phyloP scores from a whole-genome alignment of 2,797 vertebrate genomes.

The Pangasius macronema region DNA sequence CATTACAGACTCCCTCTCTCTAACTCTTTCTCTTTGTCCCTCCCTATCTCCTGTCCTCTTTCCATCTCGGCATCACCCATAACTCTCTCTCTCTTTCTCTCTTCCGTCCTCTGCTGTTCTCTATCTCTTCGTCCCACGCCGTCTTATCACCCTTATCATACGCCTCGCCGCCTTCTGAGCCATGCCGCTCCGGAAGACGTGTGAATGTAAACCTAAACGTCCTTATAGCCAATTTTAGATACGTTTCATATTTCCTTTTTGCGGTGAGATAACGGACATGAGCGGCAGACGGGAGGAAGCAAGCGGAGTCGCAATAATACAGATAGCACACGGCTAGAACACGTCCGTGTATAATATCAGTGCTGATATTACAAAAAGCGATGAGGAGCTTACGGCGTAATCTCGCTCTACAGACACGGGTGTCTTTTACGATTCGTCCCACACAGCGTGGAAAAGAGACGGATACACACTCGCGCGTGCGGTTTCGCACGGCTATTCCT shows the following conservation, averaged over 20 bases:
- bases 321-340: not conserved
- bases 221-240: slow-evolving; percentile 11
- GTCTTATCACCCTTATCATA: slow-evolving; percentile 19
- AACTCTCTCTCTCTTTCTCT: slow-evolving; percentile 17
- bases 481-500: not conserved
- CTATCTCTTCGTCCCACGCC: not conserved
- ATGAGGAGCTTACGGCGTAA: not conserved
- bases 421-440: not conserved
- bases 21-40: not conserved
- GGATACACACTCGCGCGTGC: too few relatives aligned
- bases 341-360: not conserved
- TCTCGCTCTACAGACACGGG: not conserved
- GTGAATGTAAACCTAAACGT: slow-evolving; percentile 22
- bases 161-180: not conserved
- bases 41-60: not conserved
- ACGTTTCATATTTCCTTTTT: slow-evolving; percentile 6
- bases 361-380: not conserved
- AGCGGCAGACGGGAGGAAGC: not conserved
- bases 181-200: not conserved
- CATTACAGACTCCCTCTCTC: not conserved
- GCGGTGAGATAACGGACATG: not conserved
- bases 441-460: not conserved
- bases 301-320: not conserved
- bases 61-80: not conserved
- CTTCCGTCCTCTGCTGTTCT: not conserved